Conservation (phyloP, 2,888 invertebrate species). For the Coremacera marginata region DNA sequence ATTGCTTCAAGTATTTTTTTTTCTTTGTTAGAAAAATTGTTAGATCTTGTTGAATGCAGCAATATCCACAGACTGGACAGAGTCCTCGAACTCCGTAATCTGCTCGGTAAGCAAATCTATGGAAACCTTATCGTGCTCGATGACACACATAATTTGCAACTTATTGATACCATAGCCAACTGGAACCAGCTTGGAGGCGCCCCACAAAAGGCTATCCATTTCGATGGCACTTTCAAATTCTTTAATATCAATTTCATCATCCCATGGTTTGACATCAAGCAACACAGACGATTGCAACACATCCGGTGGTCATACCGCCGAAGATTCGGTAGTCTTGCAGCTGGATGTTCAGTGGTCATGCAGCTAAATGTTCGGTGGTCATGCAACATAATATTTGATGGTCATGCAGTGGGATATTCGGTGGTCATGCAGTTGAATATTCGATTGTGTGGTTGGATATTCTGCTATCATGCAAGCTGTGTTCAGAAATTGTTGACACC, state of each 20-base stretch:
- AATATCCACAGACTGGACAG: conserved; percentile 95
- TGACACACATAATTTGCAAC: conserved; percentile 93
- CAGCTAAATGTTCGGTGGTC: too few species aligned
- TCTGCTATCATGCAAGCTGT: too few species aligned
- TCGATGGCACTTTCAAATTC: conserved; percentile 88
- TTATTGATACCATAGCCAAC: conserved; percentile 97
- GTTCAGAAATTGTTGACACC: too few species aligned
- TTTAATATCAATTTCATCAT: conserved; percentile 87
- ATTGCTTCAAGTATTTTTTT: not conserved
- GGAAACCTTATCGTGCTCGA: conserved; percentile 97
- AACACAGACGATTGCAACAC: conserved; percentile 95
- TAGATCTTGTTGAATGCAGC: too few species aligned
- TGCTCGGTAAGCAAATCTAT: conserved; percentile 88
- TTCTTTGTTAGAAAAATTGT: conserved; percentile 56
- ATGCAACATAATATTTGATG: too few species aligned
- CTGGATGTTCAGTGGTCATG: too few species aligned
- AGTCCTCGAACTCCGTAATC: conserved; percentile 92
- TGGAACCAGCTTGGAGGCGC: conserved; percentile 91
- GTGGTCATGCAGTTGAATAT: too few species aligned
- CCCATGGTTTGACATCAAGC: conserved; percentile 98
- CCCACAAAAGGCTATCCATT: conserved; percentile 95
- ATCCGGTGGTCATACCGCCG: too few species aligned
- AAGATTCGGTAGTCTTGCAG: too few species aligned
- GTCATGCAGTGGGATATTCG: too few species aligned
- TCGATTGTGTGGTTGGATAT: too few species aligned